Conservation (phyloP, 2,888 invertebrate species). For the Lochmaea crataegi region DNA sequence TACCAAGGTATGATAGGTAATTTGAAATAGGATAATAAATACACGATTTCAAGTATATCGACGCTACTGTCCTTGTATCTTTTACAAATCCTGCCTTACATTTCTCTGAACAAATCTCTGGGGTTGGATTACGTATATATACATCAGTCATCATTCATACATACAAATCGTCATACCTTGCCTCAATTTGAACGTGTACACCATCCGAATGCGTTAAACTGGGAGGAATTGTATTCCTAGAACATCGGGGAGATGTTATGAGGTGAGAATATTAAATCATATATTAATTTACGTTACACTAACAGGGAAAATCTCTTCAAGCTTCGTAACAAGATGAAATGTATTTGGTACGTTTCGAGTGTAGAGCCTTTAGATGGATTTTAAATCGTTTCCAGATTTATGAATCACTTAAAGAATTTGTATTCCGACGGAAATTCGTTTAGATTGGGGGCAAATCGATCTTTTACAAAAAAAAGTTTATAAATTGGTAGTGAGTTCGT, state of each 20-base stretch:
- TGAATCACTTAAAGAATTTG: not conserved
- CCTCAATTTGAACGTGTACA: conserved; percentile 32
- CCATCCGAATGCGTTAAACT: conserved; percentile 32
- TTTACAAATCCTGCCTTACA: conserved; percentile 15
- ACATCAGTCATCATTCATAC: conserved; percentile 35
- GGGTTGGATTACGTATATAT: conserved; percentile 24
- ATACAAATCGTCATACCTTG: conserved; percentile 33
- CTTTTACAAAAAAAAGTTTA: no score
- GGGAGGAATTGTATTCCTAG: conserved; percentile 9
- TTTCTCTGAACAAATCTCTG: conserved; percentile 22
- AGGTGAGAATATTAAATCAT: conserved; percentile 37
- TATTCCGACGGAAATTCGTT: no score
- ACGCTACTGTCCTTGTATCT: conserved; percentile 2
- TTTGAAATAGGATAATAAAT: no score
- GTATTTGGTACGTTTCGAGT: not conserved
- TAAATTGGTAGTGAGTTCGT: no score
- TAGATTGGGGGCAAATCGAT: no score
- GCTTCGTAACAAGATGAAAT: not conserved
- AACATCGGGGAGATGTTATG: conserved; percentile 26
- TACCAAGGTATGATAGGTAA: no score
- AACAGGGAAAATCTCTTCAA: not conserved
- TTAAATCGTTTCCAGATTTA: not conserved
- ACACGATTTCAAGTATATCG: not conserved
- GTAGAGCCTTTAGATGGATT: not conserved
- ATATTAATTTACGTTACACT: conserved; percentile 18